Conservation (phyloP, 2,888 invertebrate genomes). For the Hyposoter dolosus region DNA sequence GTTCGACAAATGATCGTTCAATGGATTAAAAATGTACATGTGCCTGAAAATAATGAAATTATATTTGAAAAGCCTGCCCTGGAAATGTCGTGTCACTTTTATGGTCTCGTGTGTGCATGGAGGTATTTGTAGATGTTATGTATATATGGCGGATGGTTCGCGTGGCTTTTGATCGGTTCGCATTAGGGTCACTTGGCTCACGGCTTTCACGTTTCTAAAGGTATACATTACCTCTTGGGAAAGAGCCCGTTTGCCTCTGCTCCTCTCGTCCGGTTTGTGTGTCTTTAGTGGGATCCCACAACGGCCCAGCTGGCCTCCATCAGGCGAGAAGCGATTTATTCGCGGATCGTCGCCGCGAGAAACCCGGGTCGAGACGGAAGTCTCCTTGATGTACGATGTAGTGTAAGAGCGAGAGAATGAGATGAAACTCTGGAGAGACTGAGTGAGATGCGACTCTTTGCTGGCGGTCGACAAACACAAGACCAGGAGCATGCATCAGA, state of each 20-base stretch:
- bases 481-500: slow-evolving; percentile 36
- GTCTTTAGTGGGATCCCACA: slow-evolving; percentile 49
- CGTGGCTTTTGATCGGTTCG: slow-evolving; percentile 64
- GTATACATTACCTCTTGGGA: slow-evolving; percentile 49
- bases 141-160: slow-evolving; percentile 19
- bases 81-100: slow-evolving; percentile 1
- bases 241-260: slow-evolving; percentile 35
- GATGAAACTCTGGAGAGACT: background rate
- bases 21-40: background rate
- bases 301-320: slow-evolving; percentile 53
- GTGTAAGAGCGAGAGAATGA: background rate
- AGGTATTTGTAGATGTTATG: slow-evolving; percentile 11
- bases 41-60: background rate
- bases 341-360: slow-evolving; percentile 69
- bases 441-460: slow-evolving; percentile 18
- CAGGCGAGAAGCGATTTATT: slow-evolving; percentile 74
- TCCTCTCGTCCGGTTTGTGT: slow-evolving; percentile 25
- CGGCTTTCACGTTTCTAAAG: slow-evolving; percentile 71
- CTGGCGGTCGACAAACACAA: slow-evolving; percentile 35
- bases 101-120: background rate
- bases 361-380: slow-evolving; percentile 44
- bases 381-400: slow-evolving; percentile 33
- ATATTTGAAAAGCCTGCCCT: background rate
- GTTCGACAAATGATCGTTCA: too few species aligned
- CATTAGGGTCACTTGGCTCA: slow-evolving; percentile 75